These are phyloP conservation scores for Parnassius smintheus DNA, from an alignment of 2,888 invertebrate species.

Conservation along the genomic window DNA sequence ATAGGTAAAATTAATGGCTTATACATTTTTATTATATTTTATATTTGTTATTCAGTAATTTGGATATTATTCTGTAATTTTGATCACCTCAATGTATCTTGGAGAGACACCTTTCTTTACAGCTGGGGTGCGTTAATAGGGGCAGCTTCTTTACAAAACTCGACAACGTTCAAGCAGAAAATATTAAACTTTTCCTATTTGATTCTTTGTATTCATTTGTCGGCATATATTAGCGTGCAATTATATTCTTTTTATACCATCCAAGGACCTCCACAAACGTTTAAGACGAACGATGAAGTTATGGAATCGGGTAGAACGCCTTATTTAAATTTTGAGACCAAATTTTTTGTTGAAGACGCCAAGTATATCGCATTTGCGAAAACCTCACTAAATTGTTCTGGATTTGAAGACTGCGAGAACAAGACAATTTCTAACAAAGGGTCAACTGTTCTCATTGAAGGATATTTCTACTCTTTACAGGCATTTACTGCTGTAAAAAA, in stretches of 20 bases:
- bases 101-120: conserved; percentile 45
- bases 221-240: conserved; percentile 55
- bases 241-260: conserved; percentile 63
- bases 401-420: conserved; percentile 46
- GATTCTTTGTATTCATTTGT: conserved; percentile 52
- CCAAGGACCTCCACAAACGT: conserved; percentile 47
- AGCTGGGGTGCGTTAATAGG: conserved; percentile 60
- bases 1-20: conserved; percentile 46
- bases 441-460: conserved; percentile 49
- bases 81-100: conserved; percentile 42
- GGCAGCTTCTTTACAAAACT: conserved; percentile 44
- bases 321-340: conserved; percentile 43
- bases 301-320: conserved; percentile 47
- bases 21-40: conserved; percentile 57
- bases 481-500: conserved; percentile 47
- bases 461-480: conserved; percentile 49
- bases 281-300: conserved; percentile 50
- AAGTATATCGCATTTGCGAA: conserved; percentile 47
- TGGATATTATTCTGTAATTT: conserved; percentile 49
- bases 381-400: conserved; percentile 45
- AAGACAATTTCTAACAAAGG: conserved; percentile 46
- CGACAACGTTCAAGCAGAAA: conserved; percentile 55
- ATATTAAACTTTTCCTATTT: conserved; percentile 54
- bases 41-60: conserved; percentile 45
- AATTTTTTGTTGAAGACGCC: conserved; percentile 50